Evolutionary conservation across 2,888 invertebrate species (phyloP), one percentile per base, ranked within the genome.

Genomic region (Caenorhabditis uteleia): DNA sequence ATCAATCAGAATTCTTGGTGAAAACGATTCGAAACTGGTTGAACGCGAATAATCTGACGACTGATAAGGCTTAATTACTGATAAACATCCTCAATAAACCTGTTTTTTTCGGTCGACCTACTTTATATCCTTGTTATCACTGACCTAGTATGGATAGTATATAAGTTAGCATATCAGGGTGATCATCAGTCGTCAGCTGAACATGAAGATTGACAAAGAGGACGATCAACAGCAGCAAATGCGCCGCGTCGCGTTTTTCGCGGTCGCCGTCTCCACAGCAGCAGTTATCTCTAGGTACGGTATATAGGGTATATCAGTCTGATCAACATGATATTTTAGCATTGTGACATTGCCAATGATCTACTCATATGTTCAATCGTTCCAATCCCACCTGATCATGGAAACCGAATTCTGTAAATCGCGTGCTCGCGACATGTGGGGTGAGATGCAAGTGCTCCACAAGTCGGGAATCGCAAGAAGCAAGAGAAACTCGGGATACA

Each of bases 401-500:
- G 81, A 81, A 57, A 81, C 80, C 55, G 81, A 81, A 62, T 81
- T 79, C 74, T 81, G 81, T 71, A 81, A 78, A 68, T 70, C 75
- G 46, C 77, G 80, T 46, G 72, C 78, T 29, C 77, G 79, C 49
- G 80, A 80, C 69, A 80, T 80, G 80, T 81, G 81, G 81, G 73
- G 80, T 33, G 81, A 81, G 70, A 81, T 81, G 80, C 79, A 81
- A 58, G 77, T 80, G 23, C 77, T 80, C 25, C 78, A 80, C 61
- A 67, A 75, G 40, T 75, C 77, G 34, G 72, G 72, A 48, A 60
- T 68, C 29, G 55, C 64, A 23, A 57, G 72, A 29, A 47, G 55
- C 49, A 59, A 61, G 53, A 65, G 72, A 50, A 58, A 65, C 39
- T 59, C 71, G 29, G 57, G 62, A 53, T 73, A 75, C 42, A 61